Evolutionary conservation across 1,140 invertebrate genomes (phyloP), one percentile per base, ranked within the genome.

Genomic region (Bombus huntii): DNA sequence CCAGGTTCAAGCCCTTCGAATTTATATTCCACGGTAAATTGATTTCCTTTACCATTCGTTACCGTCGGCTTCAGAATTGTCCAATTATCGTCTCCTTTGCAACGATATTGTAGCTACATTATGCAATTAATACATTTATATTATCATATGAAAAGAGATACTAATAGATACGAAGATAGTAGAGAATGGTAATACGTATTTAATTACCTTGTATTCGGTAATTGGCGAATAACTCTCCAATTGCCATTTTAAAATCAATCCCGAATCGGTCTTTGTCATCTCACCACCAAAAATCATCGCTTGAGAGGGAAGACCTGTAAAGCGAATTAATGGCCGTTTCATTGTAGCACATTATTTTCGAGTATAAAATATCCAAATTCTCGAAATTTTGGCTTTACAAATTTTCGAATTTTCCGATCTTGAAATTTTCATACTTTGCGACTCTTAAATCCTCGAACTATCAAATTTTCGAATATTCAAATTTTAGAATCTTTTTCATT

Each of bases 181-280:
- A 73, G 44, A 37, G n/a, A 15, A 59, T 1, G 8, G 44, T 53
- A 70, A 66, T 53, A 53, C 8, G 18, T 53, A 9, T 5, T 65
- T 42, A 85, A 78, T 90, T 85, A 94, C 93, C 77, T 92, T 92
- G 85, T 95, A 96, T 83, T 95, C 94, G 22, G 88, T 92, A 28
- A 96, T 95, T 1, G 95, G 95, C 4, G 95, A 93, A 74, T 93
- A 95, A 88, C 96, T 96, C 42, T 96, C 93, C 47, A 96, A 89
- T 31, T 89, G 90, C 96, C 96, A 96, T 28, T 94, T 95, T 3
- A 96, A 81, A 70, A 95, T 94, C 81, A 93, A 68, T 66, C 93
- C 93, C 66, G 93, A 92, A 37, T 92, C 88, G 74, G 94, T 89
- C 3, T 22, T 75, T 9, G 92, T 92, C 15, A 94, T 28, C 66